A percentile compares a stretch with the other conserved stretches of the same genome.
phyloP scores from a whole-genome alignment of 2,113 vertebrate species.

The Mormoops blainvillei region DNA sequence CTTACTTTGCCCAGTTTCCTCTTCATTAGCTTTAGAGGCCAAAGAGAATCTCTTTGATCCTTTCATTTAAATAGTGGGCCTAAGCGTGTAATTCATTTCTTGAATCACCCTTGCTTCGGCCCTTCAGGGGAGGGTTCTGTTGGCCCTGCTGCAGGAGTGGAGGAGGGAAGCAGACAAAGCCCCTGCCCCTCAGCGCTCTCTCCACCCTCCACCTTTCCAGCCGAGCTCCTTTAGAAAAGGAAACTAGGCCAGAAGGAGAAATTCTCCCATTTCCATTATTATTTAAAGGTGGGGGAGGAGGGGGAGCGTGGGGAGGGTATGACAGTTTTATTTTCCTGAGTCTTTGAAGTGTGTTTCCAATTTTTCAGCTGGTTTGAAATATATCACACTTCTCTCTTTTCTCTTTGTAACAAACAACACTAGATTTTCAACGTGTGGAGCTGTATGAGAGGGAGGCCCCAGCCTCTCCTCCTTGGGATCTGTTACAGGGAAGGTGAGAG shows the following conservation, averaged over 20 bases:
- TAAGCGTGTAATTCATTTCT: background rate
- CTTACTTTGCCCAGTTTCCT: background rate
- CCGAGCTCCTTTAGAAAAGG: background rate
- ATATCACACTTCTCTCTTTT: background rate
- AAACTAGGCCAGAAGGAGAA: background rate
- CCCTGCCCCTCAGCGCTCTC: background rate
- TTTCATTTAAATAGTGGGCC: background rate
- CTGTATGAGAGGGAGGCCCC: background rate
- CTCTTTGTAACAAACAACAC: background rate
- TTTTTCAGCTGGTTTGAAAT: constrained; percentile 27
- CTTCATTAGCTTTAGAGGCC: background rate
- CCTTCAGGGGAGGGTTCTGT: background rate
- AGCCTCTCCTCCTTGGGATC: background rate
- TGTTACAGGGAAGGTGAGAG: background rate
- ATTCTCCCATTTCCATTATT: background rate
- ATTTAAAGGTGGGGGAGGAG: background rate
- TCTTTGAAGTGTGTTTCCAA: constrained; percentile 23
- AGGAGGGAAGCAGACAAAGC: background rate
- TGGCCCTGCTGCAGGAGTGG: background rate
- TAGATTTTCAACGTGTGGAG: background rate
- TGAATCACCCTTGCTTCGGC: background rate
- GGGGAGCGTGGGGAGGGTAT: too few species aligned
- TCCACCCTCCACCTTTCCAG: background rate
- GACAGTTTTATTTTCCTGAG: background rate
- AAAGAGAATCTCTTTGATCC: background rate